These are phyloP conservation scores for Hydropotes inermis DNA, from an alignment of 2,113 vertebrate species.

Conservation along the genomic window DNA sequence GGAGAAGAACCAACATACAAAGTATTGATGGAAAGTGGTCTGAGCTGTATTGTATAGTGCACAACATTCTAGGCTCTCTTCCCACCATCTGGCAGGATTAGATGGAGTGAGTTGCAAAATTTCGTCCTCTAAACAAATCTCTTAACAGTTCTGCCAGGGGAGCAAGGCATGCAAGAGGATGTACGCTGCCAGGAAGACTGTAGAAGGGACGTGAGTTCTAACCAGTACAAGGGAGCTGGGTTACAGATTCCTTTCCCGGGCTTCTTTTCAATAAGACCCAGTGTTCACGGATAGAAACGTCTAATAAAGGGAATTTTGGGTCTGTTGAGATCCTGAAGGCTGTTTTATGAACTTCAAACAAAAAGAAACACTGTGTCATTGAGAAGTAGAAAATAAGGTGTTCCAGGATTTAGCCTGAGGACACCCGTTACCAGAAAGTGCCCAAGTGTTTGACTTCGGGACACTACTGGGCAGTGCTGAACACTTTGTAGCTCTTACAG, in stretches of 20 bases:
- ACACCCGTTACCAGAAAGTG: neutral
- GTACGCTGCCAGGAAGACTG: neutral
- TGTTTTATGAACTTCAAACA: neutral
- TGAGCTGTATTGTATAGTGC: accelerated
- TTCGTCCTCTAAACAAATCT: neutral
- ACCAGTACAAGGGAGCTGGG: neutral
- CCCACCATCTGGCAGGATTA: neutral
- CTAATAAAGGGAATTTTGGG: neutral
- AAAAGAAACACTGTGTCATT: neutral
- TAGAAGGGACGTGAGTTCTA: neutral
- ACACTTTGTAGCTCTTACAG: neutral
- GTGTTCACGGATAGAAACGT: neutral
- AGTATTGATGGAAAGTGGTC: neutral
- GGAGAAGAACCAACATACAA: neutral
- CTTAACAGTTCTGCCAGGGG: neutral
- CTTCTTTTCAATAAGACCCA: neutral
- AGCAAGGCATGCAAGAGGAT: accelerated
- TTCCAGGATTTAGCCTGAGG: neutral
- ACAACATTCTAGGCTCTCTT: accelerated
- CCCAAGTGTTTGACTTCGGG: neutral
- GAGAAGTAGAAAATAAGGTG: neutral
- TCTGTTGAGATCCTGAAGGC: neutral
- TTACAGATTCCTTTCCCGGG: accelerated
- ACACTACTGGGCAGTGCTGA: neutral
- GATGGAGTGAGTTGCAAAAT: neutral